phyloP scores from a whole-genome alignment of 1,140 invertebrate genomes.

The Zaprionus ornatus region DNA sequence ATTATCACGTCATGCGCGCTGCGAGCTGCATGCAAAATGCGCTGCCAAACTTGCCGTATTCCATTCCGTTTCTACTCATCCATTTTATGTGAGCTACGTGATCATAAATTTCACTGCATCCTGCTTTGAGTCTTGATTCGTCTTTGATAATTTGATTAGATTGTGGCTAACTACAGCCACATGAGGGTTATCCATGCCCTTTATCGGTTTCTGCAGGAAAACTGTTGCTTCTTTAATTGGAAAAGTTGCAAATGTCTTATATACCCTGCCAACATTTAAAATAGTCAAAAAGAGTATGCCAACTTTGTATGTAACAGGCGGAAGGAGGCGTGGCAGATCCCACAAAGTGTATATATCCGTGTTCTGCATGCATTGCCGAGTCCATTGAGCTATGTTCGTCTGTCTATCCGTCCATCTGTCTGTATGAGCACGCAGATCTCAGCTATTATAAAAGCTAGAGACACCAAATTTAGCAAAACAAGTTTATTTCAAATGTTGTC shows the following conservation, averaged over 20 bases:
- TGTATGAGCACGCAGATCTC: no score
- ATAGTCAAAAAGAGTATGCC: no score
- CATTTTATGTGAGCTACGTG: constrained; percentile 71
- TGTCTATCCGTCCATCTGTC: no score
- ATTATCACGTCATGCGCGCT: constrained; percentile 59
- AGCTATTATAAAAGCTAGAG: no score
- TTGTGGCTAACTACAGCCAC: neutral
- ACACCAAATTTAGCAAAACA: no score
- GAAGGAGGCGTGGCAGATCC: no score
- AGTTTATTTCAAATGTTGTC: no score
- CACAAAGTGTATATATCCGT: no score
- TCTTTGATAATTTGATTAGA: constrained; percentile 53
- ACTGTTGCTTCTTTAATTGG: constrained; percentile 62
- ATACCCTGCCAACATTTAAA: neutral
- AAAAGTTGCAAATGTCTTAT: constrained; percentile 50
- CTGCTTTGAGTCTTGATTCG: constrained; percentile 17
- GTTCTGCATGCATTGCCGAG: no score
- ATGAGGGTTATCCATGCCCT: constrained; percentile 4
- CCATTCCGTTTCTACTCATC: neutral
- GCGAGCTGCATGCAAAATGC: constrained; percentile 42
- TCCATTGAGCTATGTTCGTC: no score
- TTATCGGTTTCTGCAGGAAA: constrained; percentile 19
- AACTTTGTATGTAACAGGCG: no score
- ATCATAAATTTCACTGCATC: constrained; percentile 60
- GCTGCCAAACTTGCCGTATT: neutral